Evolutionary conservation across 2,888 invertebrate genomes (phyloP), one percentile per base, ranked within the genome.

Genomic region (Hemithea aestivaria): DNA sequence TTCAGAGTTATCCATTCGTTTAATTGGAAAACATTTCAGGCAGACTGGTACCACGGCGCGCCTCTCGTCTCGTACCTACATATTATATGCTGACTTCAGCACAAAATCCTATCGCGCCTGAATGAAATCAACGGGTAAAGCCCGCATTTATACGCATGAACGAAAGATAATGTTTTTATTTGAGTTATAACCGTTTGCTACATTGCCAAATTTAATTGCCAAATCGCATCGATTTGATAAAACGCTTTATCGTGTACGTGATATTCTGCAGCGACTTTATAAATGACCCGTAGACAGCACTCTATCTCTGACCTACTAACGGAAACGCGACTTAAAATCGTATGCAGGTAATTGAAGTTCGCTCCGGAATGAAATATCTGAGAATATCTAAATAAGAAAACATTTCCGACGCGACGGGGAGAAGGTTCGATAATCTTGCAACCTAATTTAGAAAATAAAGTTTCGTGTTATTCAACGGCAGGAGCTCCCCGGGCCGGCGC

Each of bases 1-100:
- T 55, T 34, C 33, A 48, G 38, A 53, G 47, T 48, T 54, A 60
- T 52, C 45, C 61, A 62, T 48, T 60, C 58, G 45, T 53, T 65
- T 66, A 65, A 68, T 69, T 71, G 64, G 53, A 66, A 68, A 66
- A 62, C 57, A 65, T 63, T 60, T 62, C 59, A 57, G 35, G 44
- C 55, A 43, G 39, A 49, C 53, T 38, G 32, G 16, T 35, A 45
- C 44, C 49, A 40, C 39, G 31, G 39, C 40, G 36, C 43, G 49
- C 48, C 42, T 54, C 54, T 57, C 47, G 49, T 44, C 35, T 45
- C 39, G 40, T 43, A 44, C n/a, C n/a, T n/a, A n/a, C n/a, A n/a
- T n/a, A n/a, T n/a, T n/a, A 49, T 51, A 45, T 35, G 42, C 48
- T 50, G 53, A 54, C 37, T 48, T 29, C 28, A 25, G 35, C 12